Percentiles rank a stretch among this genome's conserved stretches.
These are phyloP conservation scores for Apamea epomidion DNA, from an alignment of 2,888 invertebrate genomes.

Conservation along the genomic window DNA sequence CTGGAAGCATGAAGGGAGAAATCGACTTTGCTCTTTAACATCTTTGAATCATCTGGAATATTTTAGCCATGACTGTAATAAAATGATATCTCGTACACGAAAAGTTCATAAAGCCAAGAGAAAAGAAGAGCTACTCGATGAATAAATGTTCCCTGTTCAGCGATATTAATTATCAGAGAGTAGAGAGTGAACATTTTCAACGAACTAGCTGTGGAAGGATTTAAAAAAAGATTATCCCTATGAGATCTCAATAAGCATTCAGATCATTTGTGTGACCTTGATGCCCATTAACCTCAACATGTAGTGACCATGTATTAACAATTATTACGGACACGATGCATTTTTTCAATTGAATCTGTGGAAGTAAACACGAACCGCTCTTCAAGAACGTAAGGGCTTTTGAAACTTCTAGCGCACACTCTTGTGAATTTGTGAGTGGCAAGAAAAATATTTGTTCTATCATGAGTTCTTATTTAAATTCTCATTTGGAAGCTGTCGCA, in stretches of 20 bases:
- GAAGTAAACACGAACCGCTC: constrained; percentile 63
- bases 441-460: constrained; percentile 34
- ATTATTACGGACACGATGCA: constrained; percentile 74
- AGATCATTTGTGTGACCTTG: constrained; percentile 73
- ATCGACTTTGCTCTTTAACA: constrained; percentile 14
- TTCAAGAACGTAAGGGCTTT: constrained; percentile 55
- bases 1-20: constrained; percentile 15
- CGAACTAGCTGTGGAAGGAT: constrained; percentile 8
- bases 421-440: constrained; percentile 1
- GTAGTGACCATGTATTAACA: constrained; percentile 74
- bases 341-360: constrained; percentile 76
- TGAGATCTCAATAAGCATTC: constrained; percentile 50
- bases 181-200: neutral
- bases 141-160: neutral
- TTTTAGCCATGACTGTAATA: constrained; percentile 6
- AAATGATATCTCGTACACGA: neutral
- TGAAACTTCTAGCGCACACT: constrained; percentile 11
- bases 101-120: neutral
- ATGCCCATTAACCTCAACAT: constrained; percentile 76
- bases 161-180: neutral
- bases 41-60: constrained; percentile 10
- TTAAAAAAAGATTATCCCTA: constrained; percentile 22
- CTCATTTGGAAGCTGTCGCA: constrained; percentile 28
- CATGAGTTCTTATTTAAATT: constrained; percentile 31
- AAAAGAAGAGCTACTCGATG: neutral